Evolutionary conservation across 2,113 vertebrate species (phyloP), one percentile per base, ranked within the genome.

Genomic region (Daubentonia madagascariensis): DNA sequence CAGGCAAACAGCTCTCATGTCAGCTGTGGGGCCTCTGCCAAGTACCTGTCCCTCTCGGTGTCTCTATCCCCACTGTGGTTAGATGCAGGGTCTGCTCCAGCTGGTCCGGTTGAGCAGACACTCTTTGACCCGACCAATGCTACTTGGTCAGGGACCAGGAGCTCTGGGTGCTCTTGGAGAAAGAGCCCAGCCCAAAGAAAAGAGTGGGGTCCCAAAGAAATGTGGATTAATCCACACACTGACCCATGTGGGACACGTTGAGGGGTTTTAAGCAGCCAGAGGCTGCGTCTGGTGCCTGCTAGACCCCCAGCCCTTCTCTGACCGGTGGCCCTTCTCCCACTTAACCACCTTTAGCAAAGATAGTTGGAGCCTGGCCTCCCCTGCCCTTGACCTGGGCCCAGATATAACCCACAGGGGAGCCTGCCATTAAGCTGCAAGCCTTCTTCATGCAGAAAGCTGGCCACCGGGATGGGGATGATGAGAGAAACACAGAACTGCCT

Each of bases 241-340:
- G 35, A 68, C 6, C 11, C 22, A 3, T 3, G 22, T 20, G 20
- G 5, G 40, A 43, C 17, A 0, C 0, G 9, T 3, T 1, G 40
- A 67, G 16, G 59, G 73, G 22, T 22, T 81, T n/a, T 2, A 18
- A 37, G 87, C 14, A 2, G 14, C 73, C 28, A 18, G 72, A 68
- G 37, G 43, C 6, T 9, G 48, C 28, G 22, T 73, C n/a, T 16
- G 67, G 57, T 30, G 57, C 37, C 23, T 5, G 12, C 8, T 22
- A 18, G 50, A 28, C 23, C n/a, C 5, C 11, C 43, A 43, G 5
- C 2, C 45, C 28, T 50, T 70, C 61, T 32, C 28, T 43, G 40
- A 22, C 57, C 35, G 70, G 18, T 17, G 35, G 75, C 59, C 18
- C n/a, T 28, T 8, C 30, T 43, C 28, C 50, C n/a, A 32, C 4